These are phyloP conservation scores for Chelmon rostratus DNA, from an alignment of 2,797 vertebrate genomes.

Conservation along the genomic window DNA sequence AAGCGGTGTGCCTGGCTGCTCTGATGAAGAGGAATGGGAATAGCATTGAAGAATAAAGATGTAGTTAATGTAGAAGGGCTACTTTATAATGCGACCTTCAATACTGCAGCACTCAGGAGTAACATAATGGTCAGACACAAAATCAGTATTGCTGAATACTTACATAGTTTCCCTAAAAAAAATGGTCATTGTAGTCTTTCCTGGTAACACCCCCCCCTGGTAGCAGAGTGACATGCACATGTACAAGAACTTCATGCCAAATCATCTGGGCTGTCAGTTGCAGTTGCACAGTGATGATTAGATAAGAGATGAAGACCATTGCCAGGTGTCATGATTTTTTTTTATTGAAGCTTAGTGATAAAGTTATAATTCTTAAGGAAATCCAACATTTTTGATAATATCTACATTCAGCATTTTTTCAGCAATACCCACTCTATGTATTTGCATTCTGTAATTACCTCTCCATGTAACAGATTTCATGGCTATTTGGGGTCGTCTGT, in stretches of 20 bases:
- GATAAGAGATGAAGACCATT: background rate
- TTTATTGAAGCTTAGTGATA: too few relatives aligned
- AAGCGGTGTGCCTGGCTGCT: conserved; percentile 88
- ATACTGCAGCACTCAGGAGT: background rate
- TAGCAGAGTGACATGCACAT: background rate
- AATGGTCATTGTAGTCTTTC: background rate
- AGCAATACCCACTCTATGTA: background rate
- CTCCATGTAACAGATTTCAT: background rate
- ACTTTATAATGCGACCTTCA: conserved; percentile 44
- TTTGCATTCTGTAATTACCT: background rate
- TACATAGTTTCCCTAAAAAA: background rate
- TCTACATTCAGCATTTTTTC: background rate
- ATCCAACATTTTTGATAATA: background rate
- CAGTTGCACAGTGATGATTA: background rate
- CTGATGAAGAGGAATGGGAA: conserved; percentile 87
- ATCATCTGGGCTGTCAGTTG: background rate
- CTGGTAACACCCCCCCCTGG: background rate
- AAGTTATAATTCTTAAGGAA: too few relatives aligned
- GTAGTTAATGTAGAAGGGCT: conserved; percentile 43
- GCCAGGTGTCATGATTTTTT: too few relatives aligned
- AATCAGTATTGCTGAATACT: conserved; percentile 11
- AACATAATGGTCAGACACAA: conserved; percentile 10
- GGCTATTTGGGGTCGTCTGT: background rate
- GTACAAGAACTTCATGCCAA: background rate
- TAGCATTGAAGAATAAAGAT: conserved; percentile 64